These are phyloP conservation scores for Cherax quadricarinatus DNA, from an alignment of 1,140 invertebrate species.

Conservation along the genomic window DNA sequence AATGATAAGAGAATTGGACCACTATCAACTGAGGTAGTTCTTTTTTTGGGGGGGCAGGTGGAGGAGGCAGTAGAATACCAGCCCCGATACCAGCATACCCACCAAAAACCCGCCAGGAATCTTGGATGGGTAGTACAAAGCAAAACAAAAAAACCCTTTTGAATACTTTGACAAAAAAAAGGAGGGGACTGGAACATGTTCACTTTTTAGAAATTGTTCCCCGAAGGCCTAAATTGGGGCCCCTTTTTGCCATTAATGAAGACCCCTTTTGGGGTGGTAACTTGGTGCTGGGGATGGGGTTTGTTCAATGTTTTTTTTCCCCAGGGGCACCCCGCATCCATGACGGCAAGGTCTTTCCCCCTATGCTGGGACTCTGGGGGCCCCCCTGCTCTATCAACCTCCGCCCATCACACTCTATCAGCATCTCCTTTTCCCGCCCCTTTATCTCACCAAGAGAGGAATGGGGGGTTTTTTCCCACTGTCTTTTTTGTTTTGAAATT, in stretches of 20 bases:
- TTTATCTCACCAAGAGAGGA: conserved; percentile 54
- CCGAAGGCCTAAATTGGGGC: conserved; percentile 6
- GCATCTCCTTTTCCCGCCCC: conserved; percentile 53
- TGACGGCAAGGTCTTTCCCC: conserved; percentile 1
- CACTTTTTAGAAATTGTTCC: conserved; percentile 27
- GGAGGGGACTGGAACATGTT: conserved; percentile 27
- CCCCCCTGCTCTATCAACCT: conserved; percentile 44
- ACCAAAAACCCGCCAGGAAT: conserved; percentile 59
- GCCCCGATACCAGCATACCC: conserved; percentile 45
- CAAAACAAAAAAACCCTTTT: conserved; percentile 37
- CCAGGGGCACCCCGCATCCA: neutral
- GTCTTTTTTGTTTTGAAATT: conserved; percentile 25
- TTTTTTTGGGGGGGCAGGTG: conserved; percentile 7
- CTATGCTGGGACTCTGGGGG: neutral
- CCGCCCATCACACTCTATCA: conserved; percentile 52
- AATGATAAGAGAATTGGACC: conserved; percentile 50
- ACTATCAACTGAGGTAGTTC: conserved; percentile 8
- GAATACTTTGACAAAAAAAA: conserved; percentile 45
- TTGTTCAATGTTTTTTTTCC: conserved; percentile 24
- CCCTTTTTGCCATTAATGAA: neutral
- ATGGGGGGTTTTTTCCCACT: no score
- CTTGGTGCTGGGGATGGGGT: neutral
- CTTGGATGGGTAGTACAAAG: conserved; percentile 64
- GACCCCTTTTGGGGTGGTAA: neutral
- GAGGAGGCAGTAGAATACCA: conserved; percentile 45